Conservation (phyloP, 2,888 invertebrate genomes). For the Sphinx pinastri region DNA sequence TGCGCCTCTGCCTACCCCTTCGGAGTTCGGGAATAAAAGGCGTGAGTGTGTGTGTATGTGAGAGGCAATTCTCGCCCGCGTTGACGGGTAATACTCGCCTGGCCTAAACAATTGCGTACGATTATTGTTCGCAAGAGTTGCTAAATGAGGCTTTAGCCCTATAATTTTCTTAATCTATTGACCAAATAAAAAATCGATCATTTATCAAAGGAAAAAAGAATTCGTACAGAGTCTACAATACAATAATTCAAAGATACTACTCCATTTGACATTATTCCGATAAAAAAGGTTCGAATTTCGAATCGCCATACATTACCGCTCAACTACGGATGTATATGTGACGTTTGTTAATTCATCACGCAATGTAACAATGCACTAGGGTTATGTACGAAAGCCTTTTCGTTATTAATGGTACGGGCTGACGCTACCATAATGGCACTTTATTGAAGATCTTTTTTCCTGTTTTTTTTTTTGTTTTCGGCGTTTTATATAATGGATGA, state of each 20-base stretch:
- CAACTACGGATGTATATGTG: slow-evolving; percentile 9
- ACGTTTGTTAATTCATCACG: slow-evolving; percentile 37
- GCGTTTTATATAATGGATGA: slow-evolving; percentile 1
- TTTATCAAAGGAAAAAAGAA: too few relatives aligned
- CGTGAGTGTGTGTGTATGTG: too few relatives aligned
- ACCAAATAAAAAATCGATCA: too few relatives aligned
- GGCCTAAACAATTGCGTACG: too few relatives aligned
- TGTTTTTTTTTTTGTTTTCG: slow-evolving; percentile 12
- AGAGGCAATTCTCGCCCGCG: too few relatives aligned
- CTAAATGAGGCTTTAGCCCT: too few relatives aligned
- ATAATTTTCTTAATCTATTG: too few relatives aligned
- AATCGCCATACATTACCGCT: background rate
- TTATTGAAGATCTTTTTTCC: slow-evolving; percentile 13
- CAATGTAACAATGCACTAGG: slow-evolving; percentile 15
- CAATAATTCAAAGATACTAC: background rate
- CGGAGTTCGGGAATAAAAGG: too few relatives aligned
- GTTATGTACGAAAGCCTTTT: slow-evolving; percentile 34
- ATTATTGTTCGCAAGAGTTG: too few relatives aligned
- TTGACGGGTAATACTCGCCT: too few relatives aligned
- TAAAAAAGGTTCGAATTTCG: background rate
- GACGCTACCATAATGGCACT: slow-evolving; percentile 22
- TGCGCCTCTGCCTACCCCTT: too few relatives aligned
- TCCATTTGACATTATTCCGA: background rate
- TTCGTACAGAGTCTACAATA: background rate
- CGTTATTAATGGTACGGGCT: slow-evolving; percentile 30